Percentiles rank a stretch among this genome's conserved stretches.
Evolutionary conservation across 2,113 vertebrate species (phyloP).

Genomic region (Lucifuga dentata): DNA sequence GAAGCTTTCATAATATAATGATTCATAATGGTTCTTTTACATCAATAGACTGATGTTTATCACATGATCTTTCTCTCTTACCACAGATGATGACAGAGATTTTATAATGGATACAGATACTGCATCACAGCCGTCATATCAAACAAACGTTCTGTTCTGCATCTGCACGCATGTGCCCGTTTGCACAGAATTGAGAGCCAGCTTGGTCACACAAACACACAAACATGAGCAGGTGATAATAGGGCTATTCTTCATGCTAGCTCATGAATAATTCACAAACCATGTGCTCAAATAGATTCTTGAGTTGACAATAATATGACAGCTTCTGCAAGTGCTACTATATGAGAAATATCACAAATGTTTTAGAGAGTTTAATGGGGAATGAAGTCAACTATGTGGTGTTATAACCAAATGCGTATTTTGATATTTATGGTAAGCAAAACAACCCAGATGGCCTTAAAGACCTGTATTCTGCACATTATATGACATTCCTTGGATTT

Average conservation of each 20-base stretch:
- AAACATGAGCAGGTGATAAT: conserved; percentile 75
- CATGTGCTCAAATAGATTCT: conserved; percentile 74
- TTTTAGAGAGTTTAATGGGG: conserved; percentile 41
- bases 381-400: conserved; percentile 27
- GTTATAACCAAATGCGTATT: conserved; percentile 2
- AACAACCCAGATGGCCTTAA: conserved; percentile 22
- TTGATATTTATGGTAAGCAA: conserved; percentile 14
- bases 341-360: conserved; percentile 71
- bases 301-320: conserved; percentile 76
- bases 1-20: conserved; percentile 34
- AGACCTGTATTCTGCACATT: not conserved
- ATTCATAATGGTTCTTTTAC: conserved; percentile 39
- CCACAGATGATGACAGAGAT: conserved; percentile 24
- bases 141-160: conserved; percentile 31
- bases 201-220: conserved; percentile 42
- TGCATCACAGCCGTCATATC: conserved; percentile 59
- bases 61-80: not conserved
- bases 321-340: conserved; percentile 56
- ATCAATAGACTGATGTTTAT: conserved; percentile 47
- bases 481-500: not conserved
- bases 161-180: conserved; percentile 10
- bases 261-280: conserved; percentile 81
- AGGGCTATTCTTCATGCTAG: conserved; percentile 71
- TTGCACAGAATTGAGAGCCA: conserved; percentile 9
- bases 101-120: conserved; percentile 43